Evolutionary conservation across 2,113 vertebrate species (phyloP).

Genomic region (Prunella fulvescens): DNA sequence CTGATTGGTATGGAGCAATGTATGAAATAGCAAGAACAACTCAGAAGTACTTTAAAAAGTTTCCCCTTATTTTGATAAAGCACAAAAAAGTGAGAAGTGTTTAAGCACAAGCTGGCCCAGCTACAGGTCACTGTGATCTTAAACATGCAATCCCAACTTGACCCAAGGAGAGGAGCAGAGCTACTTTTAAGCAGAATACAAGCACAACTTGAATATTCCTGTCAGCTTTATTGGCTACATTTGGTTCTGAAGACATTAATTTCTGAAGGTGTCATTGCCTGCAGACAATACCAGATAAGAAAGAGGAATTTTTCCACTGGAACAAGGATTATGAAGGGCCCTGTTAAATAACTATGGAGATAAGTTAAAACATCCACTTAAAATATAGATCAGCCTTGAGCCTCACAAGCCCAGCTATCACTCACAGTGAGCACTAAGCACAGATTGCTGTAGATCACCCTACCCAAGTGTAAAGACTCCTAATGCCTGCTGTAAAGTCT

Average conservation of each 20-base stretch:
- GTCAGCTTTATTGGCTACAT: neutral
- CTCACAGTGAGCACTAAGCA: neutral
- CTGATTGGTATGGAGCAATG: neutral
- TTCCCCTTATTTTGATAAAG: neutral
- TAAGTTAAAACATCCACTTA: constrained; percentile 48
- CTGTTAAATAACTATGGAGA: constrained; percentile 13
- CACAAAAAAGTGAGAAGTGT: neutral
- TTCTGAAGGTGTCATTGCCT: constrained; percentile 22
- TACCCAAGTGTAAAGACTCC: neutral
- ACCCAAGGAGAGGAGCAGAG: neutral
- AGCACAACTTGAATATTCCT: neutral
- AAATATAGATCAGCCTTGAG: constrained; percentile 50
- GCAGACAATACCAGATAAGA: constrained; percentile 31
- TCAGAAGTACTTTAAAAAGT: neutral
- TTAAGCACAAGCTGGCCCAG: neutral
- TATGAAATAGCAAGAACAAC: neutral
- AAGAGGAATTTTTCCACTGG: neutral
- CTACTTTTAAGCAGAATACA: neutral
- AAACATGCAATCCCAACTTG: neutral
- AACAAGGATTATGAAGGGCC: constrained; percentile 22
- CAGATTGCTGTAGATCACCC: neutral
- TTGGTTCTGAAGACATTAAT: neutral
- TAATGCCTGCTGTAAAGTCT: neutral
- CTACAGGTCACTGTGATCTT: neutral
- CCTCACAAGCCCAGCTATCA: neutral